A percentile compares a stretch with the other conserved stretches of the same genome.
These are phyloP conservation scores for Pinctada fucata DNA, from an alignment of 2,888 invertebrate species.

Conservation along the genomic window DNA sequence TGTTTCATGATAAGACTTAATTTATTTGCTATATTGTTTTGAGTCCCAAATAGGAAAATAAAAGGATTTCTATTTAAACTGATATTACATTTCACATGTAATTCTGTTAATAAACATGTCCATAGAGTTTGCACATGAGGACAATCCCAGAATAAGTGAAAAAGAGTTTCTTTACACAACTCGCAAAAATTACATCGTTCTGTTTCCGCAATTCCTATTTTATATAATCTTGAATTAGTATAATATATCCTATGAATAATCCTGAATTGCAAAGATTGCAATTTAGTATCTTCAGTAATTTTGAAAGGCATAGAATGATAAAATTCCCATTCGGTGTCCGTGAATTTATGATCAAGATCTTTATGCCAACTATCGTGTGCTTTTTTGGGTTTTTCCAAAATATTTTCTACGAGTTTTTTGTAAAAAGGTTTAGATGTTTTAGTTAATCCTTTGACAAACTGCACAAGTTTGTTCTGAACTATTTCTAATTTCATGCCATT, in stretches of 20 bases:
- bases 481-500: slow-evolving; percentile 10
- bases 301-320: slow-evolving; percentile 10
- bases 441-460: neutral
- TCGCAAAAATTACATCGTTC: neutral
- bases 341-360: neutral
- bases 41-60: neutral
- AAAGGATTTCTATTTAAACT: neutral
- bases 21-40: neutral
- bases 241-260: slow-evolving; percentile 9
- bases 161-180: neutral
- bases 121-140: neutral
- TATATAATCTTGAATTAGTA: neutral
- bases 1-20: neutral
- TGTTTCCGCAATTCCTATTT: neutral
- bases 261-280: slow-evolving; percentile 10
- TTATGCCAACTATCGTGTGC: neutral
- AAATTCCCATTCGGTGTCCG: neutral
- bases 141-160: neutral
- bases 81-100: neutral
- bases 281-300: slow-evolving; percentile 2
- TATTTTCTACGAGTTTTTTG: neutral
- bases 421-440: slow-evolving; percentile 11
- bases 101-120: neutral
- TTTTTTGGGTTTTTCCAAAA: neutral
- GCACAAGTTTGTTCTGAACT: neutral